A percentile compares a stretch with the other conserved stretches of the same genome.
Conservation (phyloP, 2,888 invertebrate genomes). For the Oasisia sp. region DNA sequence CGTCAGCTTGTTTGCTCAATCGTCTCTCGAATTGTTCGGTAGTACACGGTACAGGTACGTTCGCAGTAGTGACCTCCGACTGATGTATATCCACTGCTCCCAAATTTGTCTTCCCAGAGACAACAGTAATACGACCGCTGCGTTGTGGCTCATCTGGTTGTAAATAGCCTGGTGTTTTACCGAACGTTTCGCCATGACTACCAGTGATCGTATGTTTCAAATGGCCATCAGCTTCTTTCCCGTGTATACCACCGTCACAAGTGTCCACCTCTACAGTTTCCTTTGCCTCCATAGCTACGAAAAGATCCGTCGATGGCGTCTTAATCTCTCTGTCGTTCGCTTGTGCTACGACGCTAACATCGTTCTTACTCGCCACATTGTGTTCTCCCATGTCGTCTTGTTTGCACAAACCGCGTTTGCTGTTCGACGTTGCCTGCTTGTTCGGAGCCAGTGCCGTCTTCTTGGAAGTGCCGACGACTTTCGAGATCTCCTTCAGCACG, state of each 20-base stretch:
- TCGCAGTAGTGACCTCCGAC: not conserved
- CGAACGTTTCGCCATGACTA: not conserved
- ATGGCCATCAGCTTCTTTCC: not conserved
- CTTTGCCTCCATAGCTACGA: not conserved
- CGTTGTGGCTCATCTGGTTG: not conserved
- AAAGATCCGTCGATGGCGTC: not conserved
- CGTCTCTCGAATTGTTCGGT: not conserved
- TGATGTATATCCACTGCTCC: not conserved
- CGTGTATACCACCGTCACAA: not conserved
- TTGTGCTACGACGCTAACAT: not conserved
- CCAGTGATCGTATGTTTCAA: not conserved
- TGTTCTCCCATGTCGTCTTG: not conserved
- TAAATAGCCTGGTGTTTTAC: not conserved
- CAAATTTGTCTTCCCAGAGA: not conserved
- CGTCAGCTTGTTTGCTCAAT: not conserved
- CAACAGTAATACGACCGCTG: not conserved
- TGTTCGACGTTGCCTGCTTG: not conserved
- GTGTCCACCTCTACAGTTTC: not conserved
- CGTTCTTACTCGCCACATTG: not conserved
- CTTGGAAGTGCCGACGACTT: constrained; percentile 27
- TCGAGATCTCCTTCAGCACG: constrained; percentile 31
- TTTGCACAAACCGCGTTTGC: not conserved
- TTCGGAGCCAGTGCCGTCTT: not conserved
- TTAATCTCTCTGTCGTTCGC: not conserved
- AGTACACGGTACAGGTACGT: not conserved